Evolutionary conservation across 1,140 invertebrate species (phyloP), one percentile per base, ranked within the genome.

Genomic region (Drosophila burlai): DNA sequence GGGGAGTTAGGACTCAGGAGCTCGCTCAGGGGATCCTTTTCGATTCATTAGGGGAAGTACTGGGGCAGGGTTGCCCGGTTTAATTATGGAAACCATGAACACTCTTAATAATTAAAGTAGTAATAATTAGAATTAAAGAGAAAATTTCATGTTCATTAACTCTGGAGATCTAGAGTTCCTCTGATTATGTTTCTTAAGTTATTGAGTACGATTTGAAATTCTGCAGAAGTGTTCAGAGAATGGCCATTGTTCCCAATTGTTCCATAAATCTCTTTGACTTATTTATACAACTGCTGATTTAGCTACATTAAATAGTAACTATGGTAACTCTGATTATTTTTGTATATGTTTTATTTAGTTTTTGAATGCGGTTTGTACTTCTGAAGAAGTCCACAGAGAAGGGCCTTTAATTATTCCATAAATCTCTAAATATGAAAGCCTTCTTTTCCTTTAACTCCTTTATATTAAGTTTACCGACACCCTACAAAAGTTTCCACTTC

Each of bases 401-500:
- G 29, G 13, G 2, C 11, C n/a, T 16, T 26, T 34, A 15, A 13
- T 24, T 13, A 13, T 63, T 24, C 9, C 52, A 24, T 24, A 55
- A 55, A 55, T 24, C 34, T 38, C 21, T 40, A 1, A 24, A 7
- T 11, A 24, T 16, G 21, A 38, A 16, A 10, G 13, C 4, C 3
- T 9, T 40, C 18, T 18, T 55, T 9, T n/a, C 34, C 13, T 16
- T 57, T 16, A 18, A 58, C 36, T 42, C 16, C 55, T 42, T 58
- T 24, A 24, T 55, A 24, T 24, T 3, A 38, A 16, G 13, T 18
- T 21, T 10, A 24, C 34, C 34, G 9, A 57, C 54, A 15, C n/a
- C n/a, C 8, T 36, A 18, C 21, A 46, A 24, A 11, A 69, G 68
- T 73, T 73, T 74, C 68, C 68, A 73, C 68, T 38, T 31, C 31